A percentile compares a stretch with the other conserved stretches of the same genome.
These are phyloP conservation scores for Mechanitis messenoides DNA, from an alignment of 2,888 invertebrate genomes.

Conservation along the genomic window DNA sequence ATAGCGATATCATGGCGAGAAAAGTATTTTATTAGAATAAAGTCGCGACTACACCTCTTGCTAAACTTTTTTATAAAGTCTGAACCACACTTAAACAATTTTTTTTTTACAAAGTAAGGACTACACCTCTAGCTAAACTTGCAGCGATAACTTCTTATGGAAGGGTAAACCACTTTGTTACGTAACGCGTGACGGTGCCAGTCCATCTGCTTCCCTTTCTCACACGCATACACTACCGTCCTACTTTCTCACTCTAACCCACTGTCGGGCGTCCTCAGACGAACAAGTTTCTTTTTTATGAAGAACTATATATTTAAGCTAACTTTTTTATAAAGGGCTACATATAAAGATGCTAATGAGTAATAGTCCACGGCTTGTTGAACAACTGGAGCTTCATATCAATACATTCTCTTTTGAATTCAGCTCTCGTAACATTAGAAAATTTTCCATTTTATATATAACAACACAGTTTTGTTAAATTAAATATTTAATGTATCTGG, in stretches of 20 bases:
- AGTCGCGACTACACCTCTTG: slow-evolving; percentile 23
- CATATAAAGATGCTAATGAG: slow-evolving; percentile 46
- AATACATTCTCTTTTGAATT: slow-evolving; percentile 48
- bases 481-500: not conserved
- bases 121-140: slow-evolving; percentile 11
- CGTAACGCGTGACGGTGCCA: too few relatives aligned
- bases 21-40: slow-evolving; percentile 11
- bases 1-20: slow-evolving; percentile 7
- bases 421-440: slow-evolving; percentile 18
- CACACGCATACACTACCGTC: too few relatives aligned
- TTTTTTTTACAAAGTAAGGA: slow-evolving; percentile 18
- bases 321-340: slow-evolving; percentile 5
- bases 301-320: too few relatives aligned
- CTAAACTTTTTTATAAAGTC: too few relatives aligned
- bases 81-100: too few relatives aligned
- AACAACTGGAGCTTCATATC: slow-evolving; percentile 58
- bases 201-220: too few relatives aligned
- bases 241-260: too few relatives aligned
- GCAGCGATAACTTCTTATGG: too few relatives aligned
- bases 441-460: not conserved
- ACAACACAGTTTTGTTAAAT: not conserved
- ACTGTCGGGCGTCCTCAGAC: too few relatives aligned
- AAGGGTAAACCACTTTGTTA: too few relatives aligned
- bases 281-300: too few relatives aligned
- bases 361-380: slow-evolving; percentile 57